Conservation (phyloP, 64 coral and sea anemone genomes). For the Dendronephthya gigantea region DNA sequence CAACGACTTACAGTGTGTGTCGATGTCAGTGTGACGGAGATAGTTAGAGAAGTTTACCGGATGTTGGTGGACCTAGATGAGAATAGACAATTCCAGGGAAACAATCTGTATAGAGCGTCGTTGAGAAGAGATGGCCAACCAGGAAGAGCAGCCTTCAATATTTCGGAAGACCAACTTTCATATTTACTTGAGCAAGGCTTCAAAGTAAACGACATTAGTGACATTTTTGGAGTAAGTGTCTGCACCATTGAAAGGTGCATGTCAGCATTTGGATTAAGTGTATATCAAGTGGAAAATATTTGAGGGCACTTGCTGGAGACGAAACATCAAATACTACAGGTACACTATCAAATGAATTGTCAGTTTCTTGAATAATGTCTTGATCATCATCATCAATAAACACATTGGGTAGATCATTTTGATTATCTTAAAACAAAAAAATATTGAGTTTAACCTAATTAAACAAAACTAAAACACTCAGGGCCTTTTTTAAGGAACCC, state of each 20-base stretch:
- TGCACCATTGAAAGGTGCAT: background rate
- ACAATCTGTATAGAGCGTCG: conserved; percentile 27
- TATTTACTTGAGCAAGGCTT: background rate
- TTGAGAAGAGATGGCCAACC: background rate
- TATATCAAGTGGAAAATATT: conserved; percentile 7
- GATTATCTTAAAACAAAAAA: too few relatives aligned
- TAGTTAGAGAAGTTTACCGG: background rate
- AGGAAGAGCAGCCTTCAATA: conserved; percentile 34
- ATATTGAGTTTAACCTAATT: too few relatives aligned
- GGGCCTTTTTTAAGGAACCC: too few relatives aligned
- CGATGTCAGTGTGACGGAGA: conserved; percentile 14
- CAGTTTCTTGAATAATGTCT: too few relatives aligned
- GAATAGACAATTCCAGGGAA: background rate
- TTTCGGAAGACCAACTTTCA: background rate
- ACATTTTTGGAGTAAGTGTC: background rate
- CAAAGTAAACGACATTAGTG: background rate
- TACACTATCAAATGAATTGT: too few relatives aligned
- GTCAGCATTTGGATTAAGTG: background rate
- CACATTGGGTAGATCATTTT: too few relatives aligned
- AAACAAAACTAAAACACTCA: too few relatives aligned
- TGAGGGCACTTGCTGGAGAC: background rate
- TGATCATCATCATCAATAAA: too few relatives aligned
- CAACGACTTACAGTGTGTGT: conserved; percentile 32
- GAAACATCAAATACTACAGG: too few relatives aligned
- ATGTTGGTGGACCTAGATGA: conserved; percentile 17